Evolutionary conservation across 2,888 invertebrate species (phyloP).

Genomic region (Heliconius ismenius): DNA sequence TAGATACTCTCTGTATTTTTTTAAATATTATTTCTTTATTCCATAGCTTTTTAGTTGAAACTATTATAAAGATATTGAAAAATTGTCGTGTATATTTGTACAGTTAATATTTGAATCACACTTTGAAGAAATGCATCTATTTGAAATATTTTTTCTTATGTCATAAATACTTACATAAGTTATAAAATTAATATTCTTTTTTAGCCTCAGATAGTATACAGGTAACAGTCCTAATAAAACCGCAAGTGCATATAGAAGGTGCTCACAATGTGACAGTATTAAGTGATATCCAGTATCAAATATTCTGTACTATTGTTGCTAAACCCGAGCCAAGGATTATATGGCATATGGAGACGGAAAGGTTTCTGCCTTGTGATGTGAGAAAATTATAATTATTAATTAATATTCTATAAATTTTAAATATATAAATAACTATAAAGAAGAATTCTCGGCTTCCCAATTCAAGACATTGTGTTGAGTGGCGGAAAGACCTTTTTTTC

Average conservation of each 20-base stretch:
- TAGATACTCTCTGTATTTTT: neutral
- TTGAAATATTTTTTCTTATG: no score
- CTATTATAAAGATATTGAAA: neutral
- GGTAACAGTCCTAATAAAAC: constrained; percentile 58
- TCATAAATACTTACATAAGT: neutral
- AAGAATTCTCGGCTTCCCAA: no score
- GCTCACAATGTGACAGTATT: constrained; percentile 58
- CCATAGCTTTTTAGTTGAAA: neutral
- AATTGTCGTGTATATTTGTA: neutral
- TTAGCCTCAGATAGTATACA: constrained; percentile 60
- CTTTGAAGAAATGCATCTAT: no score
- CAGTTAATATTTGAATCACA: no score
- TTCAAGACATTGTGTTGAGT: no score
- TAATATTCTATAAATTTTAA: neutral
- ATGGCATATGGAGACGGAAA: constrained; percentile 67
- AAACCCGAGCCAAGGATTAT: constrained; percentile 61
- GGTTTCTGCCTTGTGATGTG: constrained; percentile 61
- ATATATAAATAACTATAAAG: neutral
- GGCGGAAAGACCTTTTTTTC: no score
- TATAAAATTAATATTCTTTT: constrained; percentile 42
- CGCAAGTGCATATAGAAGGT: constrained; percentile 58
- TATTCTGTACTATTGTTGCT: constrained; percentile 58
- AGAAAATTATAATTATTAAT: constrained; percentile 42
- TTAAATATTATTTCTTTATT: neutral
- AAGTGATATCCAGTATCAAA: constrained; percentile 54